Evolutionary conservation across 2,888 invertebrate species (phyloP).

Genomic region (Thalpophila matura): DNA sequence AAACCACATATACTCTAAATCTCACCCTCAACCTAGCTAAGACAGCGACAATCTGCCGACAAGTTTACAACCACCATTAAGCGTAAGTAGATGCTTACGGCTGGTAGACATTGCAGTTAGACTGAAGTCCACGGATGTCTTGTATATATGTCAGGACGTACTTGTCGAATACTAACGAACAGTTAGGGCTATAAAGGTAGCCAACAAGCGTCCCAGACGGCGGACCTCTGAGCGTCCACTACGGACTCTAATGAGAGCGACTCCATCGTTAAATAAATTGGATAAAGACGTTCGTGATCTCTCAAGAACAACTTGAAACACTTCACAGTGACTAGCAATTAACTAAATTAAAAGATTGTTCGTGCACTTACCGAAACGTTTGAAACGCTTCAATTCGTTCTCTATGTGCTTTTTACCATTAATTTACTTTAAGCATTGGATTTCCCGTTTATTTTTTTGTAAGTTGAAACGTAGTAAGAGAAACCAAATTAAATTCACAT

Average conservation of each 20-base stretch:
- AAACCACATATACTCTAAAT: constrained; percentile 43
- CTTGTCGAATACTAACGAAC: constrained; percentile 77
- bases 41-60: constrained; percentile 58
- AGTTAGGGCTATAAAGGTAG: constrained; percentile 75
- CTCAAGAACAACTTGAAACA: constrained; percentile 89
- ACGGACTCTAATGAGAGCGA: constrained; percentile 87
- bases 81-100: constrained; percentile 70
- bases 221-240: constrained; percentile 76
- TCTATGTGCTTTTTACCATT: constrained; percentile 77
- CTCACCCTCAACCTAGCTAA: constrained; percentile 50
- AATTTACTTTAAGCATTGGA: constrained; percentile 70
- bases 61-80: constrained; percentile 59
- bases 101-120: constrained; percentile 63
- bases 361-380: constrained; percentile 85
- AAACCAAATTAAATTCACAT: constrained; percentile 44
- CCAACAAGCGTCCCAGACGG: constrained; percentile 72
- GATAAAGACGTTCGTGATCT: constrained; percentile 90
- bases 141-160: constrained; percentile 54
- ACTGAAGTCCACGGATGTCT: constrained; percentile 64
- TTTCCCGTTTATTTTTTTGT: constrained; percentile 42
- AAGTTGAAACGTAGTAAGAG: constrained; percentile 32
- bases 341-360: constrained; percentile 90
- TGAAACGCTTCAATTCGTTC: constrained; percentile 74
- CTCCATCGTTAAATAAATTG: constrained; percentile 90
- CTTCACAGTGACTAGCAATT: constrained; percentile 89